These are phyloP conservation scores for Leucoraja erinaceus DNA, from an alignment of 2,113 vertebrate species.

Conservation along the genomic window DNA sequence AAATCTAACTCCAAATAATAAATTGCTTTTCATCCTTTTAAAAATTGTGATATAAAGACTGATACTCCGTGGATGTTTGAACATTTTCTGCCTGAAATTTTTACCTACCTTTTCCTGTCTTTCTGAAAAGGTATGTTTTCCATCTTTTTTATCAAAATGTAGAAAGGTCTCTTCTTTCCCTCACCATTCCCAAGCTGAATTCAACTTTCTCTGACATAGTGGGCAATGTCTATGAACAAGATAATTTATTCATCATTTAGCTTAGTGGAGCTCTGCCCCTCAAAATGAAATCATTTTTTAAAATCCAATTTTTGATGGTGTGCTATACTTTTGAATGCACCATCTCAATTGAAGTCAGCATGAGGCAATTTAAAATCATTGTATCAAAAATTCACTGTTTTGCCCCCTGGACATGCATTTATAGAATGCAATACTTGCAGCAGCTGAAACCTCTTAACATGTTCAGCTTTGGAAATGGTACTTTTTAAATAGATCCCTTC, in stretches of 20 bases:
- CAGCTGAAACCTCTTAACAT: constrained; percentile 17
- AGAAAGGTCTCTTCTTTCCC: not conserved
- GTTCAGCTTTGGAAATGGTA: not conserved
- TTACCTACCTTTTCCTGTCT: not conserved
- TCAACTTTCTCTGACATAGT: constrained; percentile 23
- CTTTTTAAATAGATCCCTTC: not conserved
- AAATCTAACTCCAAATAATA: not conserved
- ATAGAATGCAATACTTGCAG: not conserved
- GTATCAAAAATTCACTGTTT: not conserved
- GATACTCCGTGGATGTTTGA: not conserved
- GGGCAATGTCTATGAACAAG: not conserved
- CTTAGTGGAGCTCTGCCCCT: not conserved
- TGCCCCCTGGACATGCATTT: not conserved
- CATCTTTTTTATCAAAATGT: too few species aligned
- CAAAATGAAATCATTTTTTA: not conserved
- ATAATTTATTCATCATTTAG: not conserved
- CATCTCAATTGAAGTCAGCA: not conserved
- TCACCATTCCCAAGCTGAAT: not conserved
- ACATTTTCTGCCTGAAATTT: not conserved
- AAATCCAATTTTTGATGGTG: not conserved
- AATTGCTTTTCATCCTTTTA: not conserved
- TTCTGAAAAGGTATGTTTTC: not conserved
- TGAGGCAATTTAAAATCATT: not conserved
- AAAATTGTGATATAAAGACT: too few species aligned
- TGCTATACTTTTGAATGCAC: not conserved